phyloP scores from a whole-genome alignment of 2,797 vertebrate genomes.

The Meda fulgida region DNA sequence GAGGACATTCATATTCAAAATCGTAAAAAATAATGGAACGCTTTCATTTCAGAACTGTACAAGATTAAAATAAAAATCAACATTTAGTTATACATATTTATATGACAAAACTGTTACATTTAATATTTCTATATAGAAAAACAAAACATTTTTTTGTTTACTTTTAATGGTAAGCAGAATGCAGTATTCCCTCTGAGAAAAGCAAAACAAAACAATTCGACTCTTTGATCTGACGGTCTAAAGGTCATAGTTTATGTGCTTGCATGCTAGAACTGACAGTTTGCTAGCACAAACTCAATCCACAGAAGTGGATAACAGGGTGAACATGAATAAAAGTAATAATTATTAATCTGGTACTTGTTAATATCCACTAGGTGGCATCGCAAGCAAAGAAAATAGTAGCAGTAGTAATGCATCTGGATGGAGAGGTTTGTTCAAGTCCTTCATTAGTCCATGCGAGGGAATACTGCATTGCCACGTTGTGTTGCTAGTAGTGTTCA shows the following conservation, averaged over 20 bases:
- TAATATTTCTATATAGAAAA: slow-evolving; percentile 76
- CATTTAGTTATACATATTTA: slow-evolving; percentile 81
- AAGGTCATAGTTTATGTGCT: neutral
- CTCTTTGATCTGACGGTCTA: neutral
- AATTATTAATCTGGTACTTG: slow-evolving; percentile 51
- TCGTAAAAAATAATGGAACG: slow-evolving; percentile 70
- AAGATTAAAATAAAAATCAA: slow-evolving; percentile 73
- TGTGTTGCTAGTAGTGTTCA: slow-evolving; percentile 64
- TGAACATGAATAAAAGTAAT: neutral
- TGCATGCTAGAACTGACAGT: slow-evolving; percentile 7
- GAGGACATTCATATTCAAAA: slow-evolving; percentile 73
- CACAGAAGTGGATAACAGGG: neutral
- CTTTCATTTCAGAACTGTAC: slow-evolving; percentile 77
- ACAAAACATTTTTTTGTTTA: slow-evolving; percentile 50
- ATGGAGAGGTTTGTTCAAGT: slow-evolving; percentile 6
- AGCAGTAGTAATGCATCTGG: slow-evolving; percentile 10
- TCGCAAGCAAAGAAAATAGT: slow-evolving; percentile 26
- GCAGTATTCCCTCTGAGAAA: slow-evolving; percentile 75
- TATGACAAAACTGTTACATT: slow-evolving; percentile 74
- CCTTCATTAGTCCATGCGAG: slow-evolving; percentile 57
- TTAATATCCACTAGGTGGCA: slow-evolving; percentile 60
- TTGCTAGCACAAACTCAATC: neutral
- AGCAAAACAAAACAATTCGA: slow-evolving; percentile 36
- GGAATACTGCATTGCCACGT: slow-evolving; percentile 73
- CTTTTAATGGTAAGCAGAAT: slow-evolving; percentile 51